Evolutionary conservation across 2,888 invertebrate species (phyloP).

Genomic region (Oscheius sp.): DNA sequence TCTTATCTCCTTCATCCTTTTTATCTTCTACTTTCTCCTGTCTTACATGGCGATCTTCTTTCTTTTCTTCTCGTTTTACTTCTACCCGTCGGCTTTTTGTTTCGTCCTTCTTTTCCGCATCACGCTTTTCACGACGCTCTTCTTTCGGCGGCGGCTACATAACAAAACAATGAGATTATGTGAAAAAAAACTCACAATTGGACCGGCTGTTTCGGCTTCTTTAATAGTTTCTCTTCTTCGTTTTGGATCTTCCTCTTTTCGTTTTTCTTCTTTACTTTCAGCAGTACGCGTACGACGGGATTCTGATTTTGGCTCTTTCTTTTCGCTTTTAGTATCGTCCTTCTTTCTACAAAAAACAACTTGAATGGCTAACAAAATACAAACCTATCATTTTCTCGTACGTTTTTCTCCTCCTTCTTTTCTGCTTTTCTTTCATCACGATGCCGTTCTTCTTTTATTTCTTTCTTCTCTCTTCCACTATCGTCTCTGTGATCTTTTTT

Average conservation of each 20-base stretch:
- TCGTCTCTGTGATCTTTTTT: not conserved
- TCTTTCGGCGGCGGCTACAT: not conserved
- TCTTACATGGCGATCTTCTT: slow-evolving; percentile 5
- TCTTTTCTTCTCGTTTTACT: not conserved
- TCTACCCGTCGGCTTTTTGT: not conserved
- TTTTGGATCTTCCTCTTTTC: slow-evolving; percentile 7
- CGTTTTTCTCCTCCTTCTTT: slow-evolving; percentile 18
- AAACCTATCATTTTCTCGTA: slow-evolving; percentile 3
- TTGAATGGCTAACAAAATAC: not conserved
- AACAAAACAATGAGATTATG: too few relatives aligned
- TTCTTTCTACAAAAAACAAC: not conserved
- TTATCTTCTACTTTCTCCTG: not conserved
- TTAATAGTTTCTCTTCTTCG: not conserved
- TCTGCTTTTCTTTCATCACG: not conserved
- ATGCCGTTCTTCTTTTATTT: too few relatives aligned
- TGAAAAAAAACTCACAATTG: slow-evolving; percentile 1
- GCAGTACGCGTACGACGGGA: not conserved
- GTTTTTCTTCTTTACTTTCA: not conserved
- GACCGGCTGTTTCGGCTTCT: slow-evolving; percentile 1
- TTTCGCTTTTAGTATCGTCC: not conserved
- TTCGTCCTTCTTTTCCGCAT: not conserved
- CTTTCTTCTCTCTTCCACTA: not conserved
- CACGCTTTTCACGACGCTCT: not conserved
- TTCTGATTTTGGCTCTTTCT: not conserved
- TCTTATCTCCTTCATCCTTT: slow-evolving; percentile 20